These are phyloP conservation scores for Augiades crinisus DNA, from an alignment of 2,888 invertebrate species.

Conservation along the genomic window DNA sequence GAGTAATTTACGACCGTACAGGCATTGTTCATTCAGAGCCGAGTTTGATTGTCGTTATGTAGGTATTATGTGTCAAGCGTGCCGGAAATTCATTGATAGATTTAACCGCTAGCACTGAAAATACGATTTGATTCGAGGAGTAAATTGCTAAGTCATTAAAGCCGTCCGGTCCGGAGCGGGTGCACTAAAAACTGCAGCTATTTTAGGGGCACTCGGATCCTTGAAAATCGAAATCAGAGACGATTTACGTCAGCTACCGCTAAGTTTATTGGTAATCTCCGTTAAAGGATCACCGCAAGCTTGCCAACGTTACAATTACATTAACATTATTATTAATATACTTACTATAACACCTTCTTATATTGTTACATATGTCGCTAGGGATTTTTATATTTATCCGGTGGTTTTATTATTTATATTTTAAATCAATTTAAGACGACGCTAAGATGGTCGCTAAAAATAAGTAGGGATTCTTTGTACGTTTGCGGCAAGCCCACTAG, in stretches of 20 bases:
- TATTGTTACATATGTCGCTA: too few relatives aligned
- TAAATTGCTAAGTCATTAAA: conserved; percentile 76
- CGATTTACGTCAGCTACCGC: conserved; percentile 43
- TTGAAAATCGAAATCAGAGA: conserved; percentile 47
- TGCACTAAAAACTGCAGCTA: conserved; percentile 67
- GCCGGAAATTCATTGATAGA: conserved; percentile 81
- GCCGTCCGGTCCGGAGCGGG: conserved; percentile 68
- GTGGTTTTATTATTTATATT: too few relatives aligned
- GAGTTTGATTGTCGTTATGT: conserved; percentile 70
- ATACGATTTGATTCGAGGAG: conserved; percentile 73
- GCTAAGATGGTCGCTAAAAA: too few relatives aligned
- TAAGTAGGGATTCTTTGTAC: too few relatives aligned
- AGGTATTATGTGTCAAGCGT: conserved; percentile 71
- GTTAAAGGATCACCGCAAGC: conserved; percentile 17
- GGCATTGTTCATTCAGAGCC: conserved; percentile 76
- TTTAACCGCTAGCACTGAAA: conserved; percentile 68
- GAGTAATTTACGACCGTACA: conserved; percentile 64
- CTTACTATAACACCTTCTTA: neutral
- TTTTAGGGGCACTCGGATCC: conserved; percentile 58
- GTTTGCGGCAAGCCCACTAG: too few relatives aligned
- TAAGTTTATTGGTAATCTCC: conserved; percentile 26
- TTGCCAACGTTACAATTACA: conserved; percentile 20
- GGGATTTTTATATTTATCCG: too few relatives aligned
- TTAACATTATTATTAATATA: neutral
- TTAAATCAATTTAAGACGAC: too few relatives aligned